Conservation (phyloP, 2,888 invertebrate species). For the Xestia ashworthii region DNA sequence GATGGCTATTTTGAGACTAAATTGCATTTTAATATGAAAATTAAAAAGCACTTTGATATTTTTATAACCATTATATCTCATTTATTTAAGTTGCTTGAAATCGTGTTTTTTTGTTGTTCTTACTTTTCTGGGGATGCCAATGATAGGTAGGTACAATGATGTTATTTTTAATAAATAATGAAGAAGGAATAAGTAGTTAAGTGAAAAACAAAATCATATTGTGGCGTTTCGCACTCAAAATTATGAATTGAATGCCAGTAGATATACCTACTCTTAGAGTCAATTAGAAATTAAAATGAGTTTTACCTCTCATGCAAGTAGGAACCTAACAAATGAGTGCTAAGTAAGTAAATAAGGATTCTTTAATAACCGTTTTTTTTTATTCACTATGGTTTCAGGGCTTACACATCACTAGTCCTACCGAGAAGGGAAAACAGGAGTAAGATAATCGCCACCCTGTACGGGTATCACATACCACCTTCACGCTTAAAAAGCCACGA, state of each 20-base stretch:
- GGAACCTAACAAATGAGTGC: background rate
- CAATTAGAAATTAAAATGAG: background rate
- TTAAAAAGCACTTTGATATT: conserved; percentile 38
- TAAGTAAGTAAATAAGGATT: background rate
- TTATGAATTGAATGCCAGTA: background rate
- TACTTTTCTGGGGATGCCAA: conserved; percentile 6
- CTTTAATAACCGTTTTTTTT: background rate
- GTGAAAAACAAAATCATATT: background rate
- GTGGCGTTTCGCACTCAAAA: background rate
- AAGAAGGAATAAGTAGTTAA: background rate
- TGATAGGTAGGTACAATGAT: background rate
- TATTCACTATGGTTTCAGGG: too few relatives aligned
- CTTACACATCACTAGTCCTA: too few relatives aligned
- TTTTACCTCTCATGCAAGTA: background rate
- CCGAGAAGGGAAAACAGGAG: too few relatives aligned
- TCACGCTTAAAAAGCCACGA: too few relatives aligned
- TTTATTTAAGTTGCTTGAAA: background rate
- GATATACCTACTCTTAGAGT: background rate
- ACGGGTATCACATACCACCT: too few relatives aligned
- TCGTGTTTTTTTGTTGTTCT: conserved; percentile 17
- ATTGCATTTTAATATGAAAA: conserved; percentile 38
- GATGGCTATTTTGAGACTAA: conserved; percentile 34
- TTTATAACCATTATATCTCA: conserved; percentile 22
- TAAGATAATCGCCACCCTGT: too few relatives aligned
- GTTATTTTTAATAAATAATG: background rate